phyloP scores from a whole-genome alignment of 2,113 vertebrate species.

The Oryzias curvinotus region DNA sequence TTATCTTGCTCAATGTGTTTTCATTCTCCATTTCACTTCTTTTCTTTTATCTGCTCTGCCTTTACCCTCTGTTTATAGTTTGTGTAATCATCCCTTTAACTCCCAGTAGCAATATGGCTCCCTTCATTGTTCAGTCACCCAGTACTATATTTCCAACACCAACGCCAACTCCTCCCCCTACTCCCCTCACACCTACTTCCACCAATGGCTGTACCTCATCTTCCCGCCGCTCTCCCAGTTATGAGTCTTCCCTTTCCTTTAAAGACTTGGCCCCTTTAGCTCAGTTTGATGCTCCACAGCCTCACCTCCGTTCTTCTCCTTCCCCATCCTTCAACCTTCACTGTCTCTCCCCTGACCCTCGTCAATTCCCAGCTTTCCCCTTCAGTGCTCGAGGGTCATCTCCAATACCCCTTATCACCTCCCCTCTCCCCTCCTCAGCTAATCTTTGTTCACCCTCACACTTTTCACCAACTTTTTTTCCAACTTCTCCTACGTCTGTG shows the following conservation, averaged over 20 bases:
- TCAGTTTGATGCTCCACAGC: background rate
- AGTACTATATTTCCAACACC: conserved; percentile 5
- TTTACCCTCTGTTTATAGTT: conserved; percentile 46
- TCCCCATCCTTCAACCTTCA: background rate
- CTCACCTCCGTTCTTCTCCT: conserved; percentile 5
- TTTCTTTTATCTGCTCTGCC: conserved; percentile 45
- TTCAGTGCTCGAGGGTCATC: conserved; percentile 47
- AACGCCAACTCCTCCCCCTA: conserved; percentile 44
- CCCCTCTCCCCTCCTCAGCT: conserved; percentile 48
- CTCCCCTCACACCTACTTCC: conserved; percentile 39
- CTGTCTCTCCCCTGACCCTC: conserved; percentile 15
- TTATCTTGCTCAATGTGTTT: conserved; percentile 5
- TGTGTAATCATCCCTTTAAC: conserved; percentile 62
- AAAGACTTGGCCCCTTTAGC: conserved; percentile 65
- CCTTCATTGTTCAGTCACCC: conserved; percentile 36
- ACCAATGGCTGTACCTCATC: conserved; percentile 53
- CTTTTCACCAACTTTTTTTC: conserved; percentile 7
- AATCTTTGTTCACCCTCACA: conserved; percentile 16
- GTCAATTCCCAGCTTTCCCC: conserved; percentile 21
- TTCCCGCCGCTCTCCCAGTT: conserved; percentile 71
- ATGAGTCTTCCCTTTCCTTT: conserved; percentile 66
- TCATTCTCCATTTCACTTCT: conserved; percentile 18
- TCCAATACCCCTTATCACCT: conserved; percentile 66
- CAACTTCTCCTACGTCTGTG: conserved; percentile 17
- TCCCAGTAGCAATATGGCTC: conserved; percentile 23